Base-by-base conservation (phyloP, 2,888 invertebrate genomes). In the Dinocampus coccinellae region DNA sequence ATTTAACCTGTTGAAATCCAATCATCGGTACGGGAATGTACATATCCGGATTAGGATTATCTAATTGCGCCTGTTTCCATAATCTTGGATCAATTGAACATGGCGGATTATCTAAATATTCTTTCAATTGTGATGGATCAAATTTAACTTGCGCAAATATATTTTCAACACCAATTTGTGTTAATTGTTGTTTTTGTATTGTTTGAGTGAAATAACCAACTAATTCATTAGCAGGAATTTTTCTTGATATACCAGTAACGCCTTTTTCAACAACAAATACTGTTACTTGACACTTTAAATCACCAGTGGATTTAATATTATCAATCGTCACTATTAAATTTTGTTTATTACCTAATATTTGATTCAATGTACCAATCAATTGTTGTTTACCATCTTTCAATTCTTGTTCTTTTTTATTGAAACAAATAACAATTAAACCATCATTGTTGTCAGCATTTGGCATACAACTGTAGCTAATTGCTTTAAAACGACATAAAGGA, bases 11-110 rank as follows among this genome's bases (percentile, higher is more conserved):
- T 39, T 91, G 90, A 84, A 98, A 98, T 0, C 99, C 99, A 76
- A 97, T 92, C 87, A 99, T 94, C 0, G 98, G 97, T 11, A 97
- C 95, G 0, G 99, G 99, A 82, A 99, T 93, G 81, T 97, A 94
- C 81, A 93, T 93, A 39, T 92, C 92, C 0, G 96, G 92, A 87
- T 98, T 95, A 0, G 99, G 99, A 89, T 99, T 99, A 83, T 98
- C 98, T 33, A 93, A 89, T 82, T 97, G 97, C 0, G 98, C 98
- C 87, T 99, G 98, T 82, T 95, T 94, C 99, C 99, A 99, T 80
- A 98, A 90, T 73, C 96, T 90, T 61, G 93, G 92, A 87, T 98
- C 97, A 83, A 98, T 94, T n/a, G 97, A 95, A 92, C 86, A 70
- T 0, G 98, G 98, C n/a, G 98, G 94, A 79, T 92, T 94, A 80